These are phyloP conservation scores for Clanis bilineata DNA, from an alignment of 2,888 invertebrate genomes.

Conservation along the genomic window DNA sequence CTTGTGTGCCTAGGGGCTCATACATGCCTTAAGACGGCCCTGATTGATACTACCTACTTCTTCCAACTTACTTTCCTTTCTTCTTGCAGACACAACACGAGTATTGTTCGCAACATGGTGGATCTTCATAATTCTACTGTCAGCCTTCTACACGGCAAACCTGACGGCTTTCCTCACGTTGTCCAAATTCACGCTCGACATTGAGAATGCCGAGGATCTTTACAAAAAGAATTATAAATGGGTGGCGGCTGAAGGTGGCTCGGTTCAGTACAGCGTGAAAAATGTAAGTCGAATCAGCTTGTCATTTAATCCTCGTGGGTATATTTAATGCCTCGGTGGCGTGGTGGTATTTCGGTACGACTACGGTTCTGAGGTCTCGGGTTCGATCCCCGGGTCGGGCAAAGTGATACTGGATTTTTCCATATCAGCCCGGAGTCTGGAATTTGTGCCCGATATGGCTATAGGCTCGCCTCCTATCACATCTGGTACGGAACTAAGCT, in stretches of 20 bases:
- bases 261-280: constrained; percentile 85
- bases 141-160: constrained; percentile 95
- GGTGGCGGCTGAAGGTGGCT: constrained; percentile 86
- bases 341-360: too few species aligned
- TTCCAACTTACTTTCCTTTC: too few species aligned
- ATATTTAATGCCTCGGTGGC: neutral
- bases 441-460: too few species aligned
- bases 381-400: too few species aligned
- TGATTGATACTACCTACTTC: neutral
- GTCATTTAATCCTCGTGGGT: too few species aligned
- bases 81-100: constrained; percentile 88
- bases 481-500: too few species aligned
- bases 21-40: too few species aligned
- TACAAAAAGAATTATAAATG: constrained; percentile 85
- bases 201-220: constrained; percentile 86
- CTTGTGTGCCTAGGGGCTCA: too few species aligned
- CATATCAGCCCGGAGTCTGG: too few species aligned
- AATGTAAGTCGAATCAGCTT: constrained; percentile 75
- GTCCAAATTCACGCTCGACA: constrained; percentile 91
- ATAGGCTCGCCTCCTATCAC: too few species aligned
- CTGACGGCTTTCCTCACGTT: constrained; percentile 93
- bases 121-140: constrained; percentile 93
- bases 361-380: too few species aligned
- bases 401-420: too few species aligned
- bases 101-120: constrained; percentile 95